A percentile compares a stretch with the other conserved stretches of the same genome.
phyloP scores from a whole-genome alignment of 1,140 invertebrate genomes.

The Cherax destructor region DNA sequence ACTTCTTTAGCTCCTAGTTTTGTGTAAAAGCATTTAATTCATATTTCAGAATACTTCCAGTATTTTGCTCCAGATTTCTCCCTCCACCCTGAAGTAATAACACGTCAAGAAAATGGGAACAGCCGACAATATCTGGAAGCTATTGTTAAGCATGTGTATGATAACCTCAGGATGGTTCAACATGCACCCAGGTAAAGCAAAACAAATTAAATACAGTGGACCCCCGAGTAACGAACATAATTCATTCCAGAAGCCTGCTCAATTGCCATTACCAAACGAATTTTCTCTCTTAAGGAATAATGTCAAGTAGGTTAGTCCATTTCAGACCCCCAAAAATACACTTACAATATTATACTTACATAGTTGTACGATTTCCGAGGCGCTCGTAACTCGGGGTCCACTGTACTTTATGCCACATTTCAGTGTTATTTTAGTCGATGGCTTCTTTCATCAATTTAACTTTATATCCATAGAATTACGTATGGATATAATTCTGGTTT shows the following conservation, averaged over 20 bases:
- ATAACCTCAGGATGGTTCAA: slow-evolving; percentile 92
- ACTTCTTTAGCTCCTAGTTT: not conserved
- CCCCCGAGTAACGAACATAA: too few relatives aligned
- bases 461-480: too few relatives aligned
- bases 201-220: not conserved
- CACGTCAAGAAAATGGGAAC: slow-evolving; percentile 92
- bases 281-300: too few relatives aligned
- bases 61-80: slow-evolving; percentile 97
- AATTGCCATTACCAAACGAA: too few relatives aligned
- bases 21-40: not conserved
- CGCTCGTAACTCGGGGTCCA: too few relatives aligned
- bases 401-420: not conserved
- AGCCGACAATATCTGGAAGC: slow-evolving; percentile 93
- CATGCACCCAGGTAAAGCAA: slow-evolving; percentile 83
- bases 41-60: slow-evolving; percentile 87
- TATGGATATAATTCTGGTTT: too few relatives aligned
- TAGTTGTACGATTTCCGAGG: too few relatives aligned
- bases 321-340: too few relatives aligned
- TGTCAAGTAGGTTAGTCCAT: too few relatives aligned
- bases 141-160: slow-evolving; percentile 89
- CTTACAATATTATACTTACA: too few relatives aligned
- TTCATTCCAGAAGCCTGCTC: too few relatives aligned
- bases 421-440: not conserved
- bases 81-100: slow-evolving; percentile 91
- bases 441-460: not conserved